Base-by-base conservation (phyloP, 2,113 vertebrate species). In the Nymphicus hollandicus region DNA sequence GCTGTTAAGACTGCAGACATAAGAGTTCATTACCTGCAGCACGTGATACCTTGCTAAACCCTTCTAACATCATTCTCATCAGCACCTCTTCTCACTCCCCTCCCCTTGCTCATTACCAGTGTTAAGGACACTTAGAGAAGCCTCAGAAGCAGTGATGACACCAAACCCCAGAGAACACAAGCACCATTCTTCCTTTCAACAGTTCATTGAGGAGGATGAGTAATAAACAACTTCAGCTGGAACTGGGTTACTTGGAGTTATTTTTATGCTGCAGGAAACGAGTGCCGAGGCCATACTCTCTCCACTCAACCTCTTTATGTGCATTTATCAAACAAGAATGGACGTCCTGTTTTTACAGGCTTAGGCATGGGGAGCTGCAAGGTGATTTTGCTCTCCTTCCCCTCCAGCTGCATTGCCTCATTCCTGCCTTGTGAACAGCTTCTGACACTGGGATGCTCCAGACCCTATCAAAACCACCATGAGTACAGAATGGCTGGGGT, bases 161-260 rank as follows among this genome's bases (percentile, higher is more conserved):
- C 71, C 56, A 47, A 93, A 77, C 23, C 71, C 52, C n/a, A 5
- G 16, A 14, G 70, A 91, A 52, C 66, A 80, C 24, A 33, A 90
- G 83, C 60, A 60, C 35, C 64, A 66, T 68, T 66, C 61, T 74
- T 19, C 28, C 83, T 94, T 86, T 88, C 69, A 84, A 24, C 52
- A 72, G 56, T 71, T 81, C 65, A 58, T 74, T 74, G 86, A 89
- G 60, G 33, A 71, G 60, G 28, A 41, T 78, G 47, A 93, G 69
- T 41, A 81, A 91, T 27, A 66, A 39, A 68, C 50, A 78, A 55
- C 80, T 89, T 70, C 66, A 91, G 46, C 27, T 56, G 91, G 74
- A 94, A 81, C 16, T 58, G 72, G 94, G 89, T 80, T 85, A 80
- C 88, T n/a, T 47, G 61, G 69, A 43, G 91, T 66, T 94, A 92